Evolutionary conservation across 1,140 invertebrate genomes (phyloP), one percentile per base, ranked within the genome.

Genomic region (Microplitis demolitor): DNA sequence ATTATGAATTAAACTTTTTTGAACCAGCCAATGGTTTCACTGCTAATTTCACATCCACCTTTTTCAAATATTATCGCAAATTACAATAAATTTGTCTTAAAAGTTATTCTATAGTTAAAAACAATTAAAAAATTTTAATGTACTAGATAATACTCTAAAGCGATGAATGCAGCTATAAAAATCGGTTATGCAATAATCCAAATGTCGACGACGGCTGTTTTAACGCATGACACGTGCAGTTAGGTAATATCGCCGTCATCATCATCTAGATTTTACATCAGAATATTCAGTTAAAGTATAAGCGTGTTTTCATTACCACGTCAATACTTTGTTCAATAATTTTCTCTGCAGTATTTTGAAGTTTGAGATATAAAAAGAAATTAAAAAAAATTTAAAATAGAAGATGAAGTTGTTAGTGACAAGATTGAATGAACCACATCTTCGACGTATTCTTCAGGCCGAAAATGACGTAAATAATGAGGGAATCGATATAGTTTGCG

Each of bases 391-490:
- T 9, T 6, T 3, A 45, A 11, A 45, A 9, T 11, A 6, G 5
- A 45, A 8, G 39, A 45, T 45, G 39, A 6, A 9, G 6, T 45
- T 45, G 0, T 11, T 45, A 11, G 39, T 24, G 8, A 9, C 39
- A 6, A 45, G 3, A 45, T 45, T 45, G 34, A 74, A 77, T 6
- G 67, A 77, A 39, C 72, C 71, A 24, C 60, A 67, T 37, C 71
- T 81, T 35, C 75, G 76, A 3, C 66, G 77, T 66, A 72, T 82
- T 1, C 68, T 83, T 9, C 64, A 9, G 8, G 45, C 33, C 13
- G 76, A 76, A 5, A 71, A 77, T 31, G n/a, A 72, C 0, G 69
- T 61, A 13, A 76, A 77, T 39, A 56, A 58, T 60, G 8, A 16
- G 56, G 66, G 24, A 56, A 51, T 75, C 16, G 79, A 78, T 0